Evolutionary conservation across 2,888 invertebrate genomes (phyloP).

Genomic region (Phanerotoma sp.): DNA sequence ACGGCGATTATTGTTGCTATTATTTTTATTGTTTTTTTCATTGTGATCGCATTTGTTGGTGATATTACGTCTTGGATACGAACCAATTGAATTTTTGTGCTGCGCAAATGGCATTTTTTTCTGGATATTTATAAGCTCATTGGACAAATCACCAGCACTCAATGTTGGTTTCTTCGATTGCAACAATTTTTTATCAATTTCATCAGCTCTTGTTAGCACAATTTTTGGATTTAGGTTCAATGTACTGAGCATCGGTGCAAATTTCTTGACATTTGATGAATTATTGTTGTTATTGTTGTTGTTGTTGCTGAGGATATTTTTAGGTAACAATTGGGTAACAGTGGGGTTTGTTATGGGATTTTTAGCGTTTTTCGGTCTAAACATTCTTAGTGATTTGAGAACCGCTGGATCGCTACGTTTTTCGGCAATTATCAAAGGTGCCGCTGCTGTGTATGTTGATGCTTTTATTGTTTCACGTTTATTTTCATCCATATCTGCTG

Average conservation of each 20-base stretch:
- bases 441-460: slow-evolving; percentile 50
- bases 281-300: slow-evolving; percentile 40
- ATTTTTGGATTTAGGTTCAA: slow-evolving; percentile 58
- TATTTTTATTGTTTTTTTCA: background rate
- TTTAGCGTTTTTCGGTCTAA: slow-evolving; percentile 56
- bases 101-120: slow-evolving; percentile 49
- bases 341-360: slow-evolving; percentile 14
- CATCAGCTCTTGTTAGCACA: slow-evolving; percentile 53
- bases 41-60: background rate
- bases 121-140: slow-evolving; percentile 49
- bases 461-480: slow-evolving; percentile 54
- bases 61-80: slow-evolving; percentile 46
- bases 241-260: slow-evolving; percentile 55
- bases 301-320: slow-evolving; percentile 31
- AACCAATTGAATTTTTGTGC: slow-evolving; percentile 42
- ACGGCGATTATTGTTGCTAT: slow-evolving; percentile 25
- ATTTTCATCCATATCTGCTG: slow-evolving; percentile 54
- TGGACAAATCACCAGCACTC: slow-evolving; percentile 47
- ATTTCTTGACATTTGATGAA: slow-evolving; percentile 40
- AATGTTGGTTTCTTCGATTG: slow-evolving; percentile 45
- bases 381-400: slow-evolving; percentile 60
- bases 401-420: slow-evolving; percentile 60
- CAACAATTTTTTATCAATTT: slow-evolving; percentile 44
- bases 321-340: slow-evolving; percentile 31
- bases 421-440: slow-evolving; percentile 51